phyloP scores from a whole-genome alignment of 2,797 vertebrate species.

The Zalophus californianus region DNA sequence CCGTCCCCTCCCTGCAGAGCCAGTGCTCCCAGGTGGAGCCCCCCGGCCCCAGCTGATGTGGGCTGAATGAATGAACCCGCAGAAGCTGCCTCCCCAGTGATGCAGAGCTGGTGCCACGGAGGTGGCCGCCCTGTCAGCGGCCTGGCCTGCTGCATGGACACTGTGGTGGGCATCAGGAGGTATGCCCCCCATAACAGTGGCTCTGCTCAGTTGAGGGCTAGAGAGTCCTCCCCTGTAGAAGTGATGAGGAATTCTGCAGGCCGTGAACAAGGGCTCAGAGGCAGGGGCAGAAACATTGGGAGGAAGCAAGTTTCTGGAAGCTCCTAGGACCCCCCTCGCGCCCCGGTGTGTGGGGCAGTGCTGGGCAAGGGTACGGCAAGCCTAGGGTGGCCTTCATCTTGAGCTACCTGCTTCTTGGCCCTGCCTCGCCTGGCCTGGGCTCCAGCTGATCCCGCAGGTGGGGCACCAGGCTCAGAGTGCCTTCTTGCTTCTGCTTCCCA shows the following conservation, averaged over 20 bases:
- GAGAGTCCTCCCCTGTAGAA: background rate
- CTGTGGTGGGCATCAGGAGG: background rate
- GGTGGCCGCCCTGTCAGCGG: no score
- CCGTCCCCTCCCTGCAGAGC: background rate
- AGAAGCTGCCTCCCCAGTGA: background rate
- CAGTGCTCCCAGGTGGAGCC: no score
- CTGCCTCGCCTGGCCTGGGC: background rate
- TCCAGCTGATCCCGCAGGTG: accelerated
- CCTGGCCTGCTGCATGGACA: background rate
- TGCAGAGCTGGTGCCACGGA: background rate
- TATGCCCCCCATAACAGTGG: background rate
- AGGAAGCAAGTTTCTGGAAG: background rate
- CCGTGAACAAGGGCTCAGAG: background rate
- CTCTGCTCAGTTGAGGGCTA: background rate
- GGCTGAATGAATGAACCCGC: background rate
- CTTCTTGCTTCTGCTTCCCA: background rate
- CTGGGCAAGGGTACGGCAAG: background rate
- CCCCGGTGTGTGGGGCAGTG: background rate
- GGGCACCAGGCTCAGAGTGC: background rate
- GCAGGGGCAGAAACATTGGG: background rate
- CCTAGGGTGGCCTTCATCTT: background rate
- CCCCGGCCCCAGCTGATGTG: background rate
- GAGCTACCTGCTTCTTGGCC: background rate
- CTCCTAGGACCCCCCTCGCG: background rate
- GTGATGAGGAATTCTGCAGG: background rate